Conservation (phyloP, 2,797 vertebrate species). For the Potorous gilbertii region DNA sequence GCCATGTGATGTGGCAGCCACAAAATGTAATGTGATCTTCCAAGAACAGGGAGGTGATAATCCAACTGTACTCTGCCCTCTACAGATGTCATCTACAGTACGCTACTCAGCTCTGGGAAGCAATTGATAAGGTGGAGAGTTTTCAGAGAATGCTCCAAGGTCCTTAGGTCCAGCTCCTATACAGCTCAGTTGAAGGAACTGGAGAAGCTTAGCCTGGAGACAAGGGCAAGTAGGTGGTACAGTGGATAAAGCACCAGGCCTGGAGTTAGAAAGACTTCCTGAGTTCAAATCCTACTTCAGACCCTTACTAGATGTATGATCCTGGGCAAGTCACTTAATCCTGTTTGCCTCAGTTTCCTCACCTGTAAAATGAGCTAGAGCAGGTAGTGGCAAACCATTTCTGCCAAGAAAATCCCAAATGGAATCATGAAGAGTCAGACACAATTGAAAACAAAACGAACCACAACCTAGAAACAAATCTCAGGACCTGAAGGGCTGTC, state of each 20-base stretch:
- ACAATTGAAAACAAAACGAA: background rate
- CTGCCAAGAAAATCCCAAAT: background rate
- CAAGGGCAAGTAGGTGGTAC: background rate
- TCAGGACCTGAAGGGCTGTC: background rate
- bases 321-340: too few species aligned
- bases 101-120: background rate
- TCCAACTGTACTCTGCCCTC: background rate
- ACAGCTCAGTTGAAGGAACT: background rate
- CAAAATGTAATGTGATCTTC: background rate
- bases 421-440: background rate
- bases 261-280: background rate
- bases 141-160: background rate
- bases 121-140: background rate
- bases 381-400: background rate
- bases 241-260: background rate
- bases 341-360: background rate
- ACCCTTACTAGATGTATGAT: too few species aligned
- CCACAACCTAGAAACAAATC: background rate
- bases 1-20: background rate
- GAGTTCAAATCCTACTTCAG: background rate
- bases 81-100: background rate
- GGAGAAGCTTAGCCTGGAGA: background rate
- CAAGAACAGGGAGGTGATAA: background rate
- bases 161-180: background rate
- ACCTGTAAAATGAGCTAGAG: background rate